Evolutionary conservation across 2,888 invertebrate genomes (phyloP).

Genomic region (Noctua janthe): DNA sequence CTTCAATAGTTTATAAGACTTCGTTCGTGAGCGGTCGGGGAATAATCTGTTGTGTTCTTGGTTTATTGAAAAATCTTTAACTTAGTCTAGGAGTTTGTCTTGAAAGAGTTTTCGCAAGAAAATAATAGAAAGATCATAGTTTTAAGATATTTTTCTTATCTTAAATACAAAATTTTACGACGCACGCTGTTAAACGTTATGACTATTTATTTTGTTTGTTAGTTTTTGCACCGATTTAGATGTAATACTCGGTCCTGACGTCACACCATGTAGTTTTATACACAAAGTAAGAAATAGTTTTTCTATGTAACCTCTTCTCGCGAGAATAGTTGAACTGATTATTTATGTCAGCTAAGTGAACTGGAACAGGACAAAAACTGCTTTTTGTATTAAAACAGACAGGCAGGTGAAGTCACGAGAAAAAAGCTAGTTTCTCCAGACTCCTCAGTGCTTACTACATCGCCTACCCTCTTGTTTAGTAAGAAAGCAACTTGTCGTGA

Average conservation of each 20-base stretch:
- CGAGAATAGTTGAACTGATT: not conserved
- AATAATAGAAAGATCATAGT: not conserved
- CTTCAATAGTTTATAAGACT: constrained; percentile 63
- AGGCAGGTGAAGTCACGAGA: not conserved
- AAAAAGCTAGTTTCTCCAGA: not conserved
- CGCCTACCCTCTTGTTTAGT: not conserved
- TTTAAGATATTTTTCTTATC: not conserved
- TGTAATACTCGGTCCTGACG: not conserved
- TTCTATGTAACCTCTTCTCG: not conserved
- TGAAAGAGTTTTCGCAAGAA: not conserved
- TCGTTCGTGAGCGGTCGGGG: constrained; percentile 37
- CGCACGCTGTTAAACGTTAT: not conserved
- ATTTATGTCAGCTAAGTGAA: not conserved
- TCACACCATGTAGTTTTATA: not conserved
- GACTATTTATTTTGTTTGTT: too few species aligned
- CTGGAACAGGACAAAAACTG: not conserved
- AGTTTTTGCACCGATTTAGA: not conserved
- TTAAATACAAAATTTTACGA: not conserved
- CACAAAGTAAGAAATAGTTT: not conserved
- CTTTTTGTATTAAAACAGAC: not conserved
- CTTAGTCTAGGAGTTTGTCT: not conserved
- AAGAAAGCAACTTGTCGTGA: not conserved
- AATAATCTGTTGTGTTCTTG: constrained; percentile 50
- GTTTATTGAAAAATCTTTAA: constrained; percentile 50
- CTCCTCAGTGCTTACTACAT: not conserved